Evolutionary conservation across 1,140 invertebrate species (phyloP).

Genomic region (Bemisia tabaci): DNA sequence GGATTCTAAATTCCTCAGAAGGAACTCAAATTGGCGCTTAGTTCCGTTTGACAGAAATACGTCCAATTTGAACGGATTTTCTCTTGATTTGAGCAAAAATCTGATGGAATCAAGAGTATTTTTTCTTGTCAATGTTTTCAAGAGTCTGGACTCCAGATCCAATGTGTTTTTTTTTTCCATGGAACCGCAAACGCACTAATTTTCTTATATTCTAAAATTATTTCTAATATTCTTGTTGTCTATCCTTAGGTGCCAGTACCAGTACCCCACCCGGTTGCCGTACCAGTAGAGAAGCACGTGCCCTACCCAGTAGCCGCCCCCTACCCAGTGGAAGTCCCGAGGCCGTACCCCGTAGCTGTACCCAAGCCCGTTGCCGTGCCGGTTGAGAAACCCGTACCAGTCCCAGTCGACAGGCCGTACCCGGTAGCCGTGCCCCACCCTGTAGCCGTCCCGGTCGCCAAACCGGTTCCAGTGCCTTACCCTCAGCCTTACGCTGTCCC

Average conservation of each 20-base stretch:
- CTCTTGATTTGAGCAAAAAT: no score
- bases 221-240: neutral
- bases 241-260: slow-evolving; percentile 15
- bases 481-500: slow-evolving; percentile 2
- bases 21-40: no score
- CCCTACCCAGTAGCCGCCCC: slow-evolving; percentile 20
- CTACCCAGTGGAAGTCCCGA: slow-evolving; percentile 21
- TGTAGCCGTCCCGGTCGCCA: slow-evolving; percentile 12
- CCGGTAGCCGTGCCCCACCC: slow-evolving; percentile 18
- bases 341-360: slow-evolving; percentile 21
- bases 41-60: no score
- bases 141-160: no score
- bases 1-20: no score
- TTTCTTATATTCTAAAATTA: no score
- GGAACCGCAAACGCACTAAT: no score
- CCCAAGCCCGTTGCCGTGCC: slow-evolving; percentile 20
- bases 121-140: no score
- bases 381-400: slow-evolving; percentile 19
- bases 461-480: slow-evolving; percentile 12
- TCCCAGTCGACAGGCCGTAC: slow-evolving; percentile 19
- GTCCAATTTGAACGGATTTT: no score
- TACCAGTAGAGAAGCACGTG: slow-evolving; percentile 21
- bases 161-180: no score
- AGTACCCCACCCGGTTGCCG: slow-evolving; percentile 19
- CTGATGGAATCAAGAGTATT: no score